phyloP scores from a whole-genome alignment of 2,888 invertebrate species.

The Metallyticus violacea region DNA sequence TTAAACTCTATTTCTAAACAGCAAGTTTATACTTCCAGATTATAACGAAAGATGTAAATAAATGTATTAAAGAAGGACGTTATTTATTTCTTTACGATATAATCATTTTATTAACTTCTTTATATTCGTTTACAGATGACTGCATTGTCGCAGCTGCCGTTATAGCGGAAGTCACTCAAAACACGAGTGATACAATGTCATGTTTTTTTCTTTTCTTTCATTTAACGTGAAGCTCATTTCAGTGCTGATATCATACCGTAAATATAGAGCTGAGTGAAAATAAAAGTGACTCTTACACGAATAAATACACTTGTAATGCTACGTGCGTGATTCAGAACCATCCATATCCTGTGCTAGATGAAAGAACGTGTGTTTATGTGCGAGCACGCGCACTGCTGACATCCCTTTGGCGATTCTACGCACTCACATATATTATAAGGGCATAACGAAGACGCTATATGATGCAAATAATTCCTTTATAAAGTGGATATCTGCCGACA shows the following conservation, averaged over 20 bases:
- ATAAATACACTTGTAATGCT: constrained; percentile 3
- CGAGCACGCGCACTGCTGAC: background rate
- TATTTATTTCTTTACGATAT: too few relatives aligned
- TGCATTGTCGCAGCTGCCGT: background rate
- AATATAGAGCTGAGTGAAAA: background rate
- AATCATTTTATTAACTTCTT: too few relatives aligned
- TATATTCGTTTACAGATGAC: too few relatives aligned
- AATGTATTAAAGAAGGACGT: too few relatives aligned
- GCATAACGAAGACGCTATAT: background rate
- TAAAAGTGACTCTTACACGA: background rate
- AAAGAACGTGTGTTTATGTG: background rate
- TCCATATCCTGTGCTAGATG: background rate
- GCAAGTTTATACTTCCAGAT: too few relatives aligned
- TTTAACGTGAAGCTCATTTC: background rate
- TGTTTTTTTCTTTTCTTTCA: background rate
- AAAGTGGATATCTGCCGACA: background rate
- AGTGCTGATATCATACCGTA: background rate
- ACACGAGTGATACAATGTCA: background rate
- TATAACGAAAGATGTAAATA: too few relatives aligned
- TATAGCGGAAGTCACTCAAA: background rate
- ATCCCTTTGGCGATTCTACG: background rate
- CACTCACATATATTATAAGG: background rate
- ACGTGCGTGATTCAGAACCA: background rate
- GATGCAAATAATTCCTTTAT: background rate
- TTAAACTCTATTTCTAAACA: too few relatives aligned